phyloP scores from a whole-genome alignment of 2,888 invertebrate genomes.

The Geophilus truncorum region DNA sequence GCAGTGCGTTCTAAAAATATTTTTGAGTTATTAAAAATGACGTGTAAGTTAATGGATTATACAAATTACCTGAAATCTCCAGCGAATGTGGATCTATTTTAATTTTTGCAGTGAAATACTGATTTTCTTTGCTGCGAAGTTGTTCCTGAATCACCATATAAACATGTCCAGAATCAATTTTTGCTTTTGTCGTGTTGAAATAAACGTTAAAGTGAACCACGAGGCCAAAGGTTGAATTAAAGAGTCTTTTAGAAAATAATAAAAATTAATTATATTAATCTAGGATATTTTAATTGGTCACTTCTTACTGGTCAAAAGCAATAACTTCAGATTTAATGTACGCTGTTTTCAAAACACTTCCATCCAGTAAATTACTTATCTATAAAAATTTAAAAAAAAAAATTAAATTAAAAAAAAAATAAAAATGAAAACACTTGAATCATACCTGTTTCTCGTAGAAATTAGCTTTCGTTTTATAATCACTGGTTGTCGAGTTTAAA shows the following conservation, averaged over 20 bases:
- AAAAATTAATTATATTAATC: not conserved
- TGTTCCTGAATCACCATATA: conserved; percentile 49
- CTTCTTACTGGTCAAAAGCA: conserved; percentile 6
- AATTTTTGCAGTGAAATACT: conserved; percentile 10
- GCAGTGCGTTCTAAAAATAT: not conserved
- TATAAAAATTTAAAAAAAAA: not conserved
- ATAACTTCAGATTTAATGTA: not conserved
- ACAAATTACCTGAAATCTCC: conserved; percentile 55
- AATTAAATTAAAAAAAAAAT: not conserved
- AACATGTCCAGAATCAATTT: conserved; percentile 57
- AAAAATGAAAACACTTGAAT: not conserved
- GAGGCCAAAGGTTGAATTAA: not conserved
- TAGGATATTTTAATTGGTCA: not conserved
- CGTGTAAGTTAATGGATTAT: not conserved
- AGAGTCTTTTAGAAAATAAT: not conserved
- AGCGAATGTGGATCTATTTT: conserved; percentile 53
- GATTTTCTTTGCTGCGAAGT: not conserved
- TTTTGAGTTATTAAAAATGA: not conserved
- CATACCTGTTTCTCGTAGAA: not conserved
- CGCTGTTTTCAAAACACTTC: not conserved
- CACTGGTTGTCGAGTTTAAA: not conserved
- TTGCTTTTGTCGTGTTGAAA: conserved; percentile 61
- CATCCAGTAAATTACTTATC: not conserved
- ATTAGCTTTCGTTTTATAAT: not conserved
- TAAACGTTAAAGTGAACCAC: conserved; percentile 79